Base-by-base conservation (phyloP, 2,113 vertebrate genomes). In the Amphilophus citrinellus region DNA sequence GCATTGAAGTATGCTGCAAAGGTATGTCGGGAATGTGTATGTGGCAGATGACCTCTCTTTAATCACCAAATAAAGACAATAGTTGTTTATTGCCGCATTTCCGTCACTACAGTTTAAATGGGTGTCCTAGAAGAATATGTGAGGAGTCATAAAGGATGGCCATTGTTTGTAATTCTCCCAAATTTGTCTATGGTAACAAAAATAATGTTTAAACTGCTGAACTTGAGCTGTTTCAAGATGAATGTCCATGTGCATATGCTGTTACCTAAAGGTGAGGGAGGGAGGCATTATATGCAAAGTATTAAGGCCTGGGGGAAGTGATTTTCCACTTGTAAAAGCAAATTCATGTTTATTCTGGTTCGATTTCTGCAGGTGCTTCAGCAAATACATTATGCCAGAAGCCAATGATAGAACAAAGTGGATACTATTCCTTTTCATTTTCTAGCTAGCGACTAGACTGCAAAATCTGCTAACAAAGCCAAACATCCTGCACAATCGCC, bases 41-140 rank as follows among this genome's bases (percentile, higher is more conserved):
- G 32, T 89, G 90, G 88, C 89, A 94, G 91, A 89, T 94, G 94
- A 96, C 94, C 94, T 91, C 83, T 92, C 76, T 82, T 27, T 84
- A 88, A 88, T 95, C 68, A 88, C 91, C 88, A 88, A 93, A 94
- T 92, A 90, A 87, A 88, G 85, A 78, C 35, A 65, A 88, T 75
- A 63, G 61, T 37, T 87, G 88, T 93, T 93, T 94, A 87, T 91
- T 88, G 87, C 82, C 56, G 81, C 79, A 84, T 78, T 89, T 83
- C 61, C 79, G 88, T 93, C 89, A 75, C 62, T 50, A 11, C 42
- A 62, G 90, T 82, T 84, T 90, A 87, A 92, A 79, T 94, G 85
- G 90, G 85, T 93, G 84, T 90, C 73, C 68, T 1, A 15, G 27
- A 83, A 78, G 80, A 87, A 91, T 84, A 89, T 92, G 83, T 89